Evolutionary conservation across 2,888 invertebrate species (phyloP), one percentile per base, ranked within the genome.

Genomic region (Rhingia campestris): DNA sequence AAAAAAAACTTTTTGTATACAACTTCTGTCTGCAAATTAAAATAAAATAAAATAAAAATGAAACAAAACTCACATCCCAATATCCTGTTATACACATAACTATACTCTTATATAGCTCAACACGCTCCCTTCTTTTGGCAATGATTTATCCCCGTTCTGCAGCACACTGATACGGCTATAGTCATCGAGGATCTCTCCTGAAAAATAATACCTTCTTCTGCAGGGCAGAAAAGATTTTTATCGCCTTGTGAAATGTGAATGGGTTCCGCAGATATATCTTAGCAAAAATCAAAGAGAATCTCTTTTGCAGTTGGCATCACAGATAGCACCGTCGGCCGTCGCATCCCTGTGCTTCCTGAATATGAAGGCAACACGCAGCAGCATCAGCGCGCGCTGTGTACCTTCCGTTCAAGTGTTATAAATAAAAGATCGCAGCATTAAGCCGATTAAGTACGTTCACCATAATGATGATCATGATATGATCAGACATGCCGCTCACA

Each of bases 401-500:
- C 67, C 67, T 59, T 75, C 70, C 67, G 70, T 66, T 80, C 59
- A 66, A 84, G 84, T 80, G 84, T 84, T 84, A 80, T 84, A 84
- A 84, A 84, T 84, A 84, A 84, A 80, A 80, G 63, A 84, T 75
- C 80, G 75, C 49, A 63, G 75, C 80, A 84, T 84, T 84, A 84
- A 84, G 84, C 84, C 84, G 84, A 84, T 84, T 84, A 84, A 80
- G 80, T 75, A 75, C 69, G 84, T 74, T 80, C 22, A 22, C 74
- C 74, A 69, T 56, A 74, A 80, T 84, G 79, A 79, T 84, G 79
- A 84, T 84, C 84, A 59, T 79, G 84, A 84, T 84, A 80, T 74
- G 84, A 84, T 84, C 84, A 84, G 84, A 84, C 84, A 75, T 69
- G 74, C 84, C 84, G 84, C 84, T 80, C 84, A 56, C 61, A 74